phyloP scores from a whole-genome alignment of 2,113 vertebrate species.

The Oreochromis niloticus region DNA sequence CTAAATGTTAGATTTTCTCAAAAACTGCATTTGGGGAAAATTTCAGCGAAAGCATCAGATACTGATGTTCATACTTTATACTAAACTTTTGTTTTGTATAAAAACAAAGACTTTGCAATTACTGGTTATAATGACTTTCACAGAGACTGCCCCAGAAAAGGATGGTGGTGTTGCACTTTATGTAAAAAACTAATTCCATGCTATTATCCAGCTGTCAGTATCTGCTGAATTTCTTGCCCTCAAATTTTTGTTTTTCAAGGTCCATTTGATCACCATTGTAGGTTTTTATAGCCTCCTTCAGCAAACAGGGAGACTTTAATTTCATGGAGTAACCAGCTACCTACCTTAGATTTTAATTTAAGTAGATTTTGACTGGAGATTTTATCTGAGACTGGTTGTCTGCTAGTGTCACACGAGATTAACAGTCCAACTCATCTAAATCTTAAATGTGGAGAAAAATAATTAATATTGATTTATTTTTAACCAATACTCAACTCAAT shows the following conservation, averaged over 20 bases:
- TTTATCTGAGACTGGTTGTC: not conserved
- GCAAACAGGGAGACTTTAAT: not conserved
- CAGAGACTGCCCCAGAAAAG: not conserved
- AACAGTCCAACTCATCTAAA: not conserved
- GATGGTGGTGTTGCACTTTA: not conserved
- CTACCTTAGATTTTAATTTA: not conserved
- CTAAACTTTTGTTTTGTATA: not conserved
- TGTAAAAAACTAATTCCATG: not conserved
- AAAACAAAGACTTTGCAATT: not conserved
- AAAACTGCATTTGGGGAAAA: not conserved
- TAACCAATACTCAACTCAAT: not conserved
- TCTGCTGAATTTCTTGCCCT: too few relatives aligned
- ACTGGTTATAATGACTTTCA: not conserved
- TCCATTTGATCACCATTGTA: not conserved
- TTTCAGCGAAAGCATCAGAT: not conserved
- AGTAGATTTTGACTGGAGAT: not conserved
- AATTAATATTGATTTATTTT: not conserved
- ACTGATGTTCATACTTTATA: not conserved
- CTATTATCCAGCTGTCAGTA: not conserved
- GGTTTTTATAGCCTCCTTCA: not conserved
- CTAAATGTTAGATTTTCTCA: not conserved
- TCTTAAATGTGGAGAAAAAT: not conserved
- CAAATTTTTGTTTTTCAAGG: too few relatives aligned
- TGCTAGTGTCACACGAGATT: not conserved
- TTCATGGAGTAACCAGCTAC: not conserved